Percentiles rank a stretch among this genome's conserved stretches.
Evolutionary conservation across 1,140 invertebrate species (phyloP).

Genomic region (Harpegnathos saltator): DNA sequence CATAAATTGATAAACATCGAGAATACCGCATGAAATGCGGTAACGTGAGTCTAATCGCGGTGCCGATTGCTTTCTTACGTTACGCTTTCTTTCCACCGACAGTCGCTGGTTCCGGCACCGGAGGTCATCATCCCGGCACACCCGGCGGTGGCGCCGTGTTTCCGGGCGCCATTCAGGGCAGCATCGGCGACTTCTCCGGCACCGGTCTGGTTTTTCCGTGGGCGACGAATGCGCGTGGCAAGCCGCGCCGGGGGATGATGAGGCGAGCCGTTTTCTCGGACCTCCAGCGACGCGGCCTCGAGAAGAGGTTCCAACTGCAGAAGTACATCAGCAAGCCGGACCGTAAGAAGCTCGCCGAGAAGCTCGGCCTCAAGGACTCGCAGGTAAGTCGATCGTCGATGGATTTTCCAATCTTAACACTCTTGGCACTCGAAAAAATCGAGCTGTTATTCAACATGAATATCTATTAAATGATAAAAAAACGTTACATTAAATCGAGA

Average conservation of each 20-base stretch:
- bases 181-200: constrained; percentile 80
- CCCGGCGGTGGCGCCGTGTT: constrained; percentile 87
- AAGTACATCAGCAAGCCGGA: constrained; percentile 99
- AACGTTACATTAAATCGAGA: too few relatives aligned
- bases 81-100: not conserved
- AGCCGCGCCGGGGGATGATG: constrained; percentile 97
- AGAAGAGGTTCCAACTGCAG: constrained; percentile 98
- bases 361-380: constrained; percentile 97
- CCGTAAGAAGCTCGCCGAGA: constrained; percentile 97
- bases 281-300: constrained; percentile 96
- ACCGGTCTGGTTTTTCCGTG: constrained; percentile 89
- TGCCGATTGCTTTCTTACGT: not conserved
- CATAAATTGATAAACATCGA: too few relatives aligned
- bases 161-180: constrained; percentile 84
- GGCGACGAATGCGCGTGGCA: constrained; percentile 92
- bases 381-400: constrained; percentile 88
- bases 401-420: too few relatives aligned
- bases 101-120: constrained; percentile 76
- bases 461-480: too few relatives aligned
- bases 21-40: too few relatives aligned
- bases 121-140: constrained; percentile 82
- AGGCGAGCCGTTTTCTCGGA: constrained; percentile 96
- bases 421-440: too few relatives aligned
- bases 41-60: too few relatives aligned
- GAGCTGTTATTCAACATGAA: too few relatives aligned